Conservation (phyloP, 1,140 invertebrate genomes). For the Caerostris extrusa region DNA sequence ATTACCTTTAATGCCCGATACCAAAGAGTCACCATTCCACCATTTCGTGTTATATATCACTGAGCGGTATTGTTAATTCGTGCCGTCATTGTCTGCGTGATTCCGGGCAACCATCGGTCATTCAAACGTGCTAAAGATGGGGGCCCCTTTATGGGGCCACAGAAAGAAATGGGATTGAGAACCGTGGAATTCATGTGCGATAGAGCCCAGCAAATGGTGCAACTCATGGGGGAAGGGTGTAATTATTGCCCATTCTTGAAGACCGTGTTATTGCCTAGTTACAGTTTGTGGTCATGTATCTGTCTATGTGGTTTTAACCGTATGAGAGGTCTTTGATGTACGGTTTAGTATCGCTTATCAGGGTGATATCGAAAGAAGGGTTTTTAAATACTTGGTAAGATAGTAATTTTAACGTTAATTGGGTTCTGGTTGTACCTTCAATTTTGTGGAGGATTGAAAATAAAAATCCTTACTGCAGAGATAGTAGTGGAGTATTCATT, state of each 20-base stretch:
- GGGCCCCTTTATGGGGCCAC: not conserved
- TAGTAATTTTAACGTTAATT: constrained; percentile 6
- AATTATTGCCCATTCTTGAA: constrained; percentile 51
- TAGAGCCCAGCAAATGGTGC: not conserved
- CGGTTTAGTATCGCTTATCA: not conserved
- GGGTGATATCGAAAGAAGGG: not conserved
- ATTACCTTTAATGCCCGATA: constrained; percentile 23
- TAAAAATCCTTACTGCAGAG: too few species aligned
- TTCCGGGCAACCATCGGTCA: constrained; percentile 19
- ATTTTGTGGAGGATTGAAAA: too few species aligned
- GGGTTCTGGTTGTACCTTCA: not conserved
- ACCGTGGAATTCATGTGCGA: not conserved
- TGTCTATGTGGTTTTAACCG: not conserved
- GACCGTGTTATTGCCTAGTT: not conserved
- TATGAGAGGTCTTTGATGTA: not conserved
- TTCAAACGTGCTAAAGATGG: constrained; percentile 51
- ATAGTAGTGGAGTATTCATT: too few species aligned
- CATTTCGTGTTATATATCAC: constrained; percentile 63
- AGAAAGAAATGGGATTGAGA: not conserved
- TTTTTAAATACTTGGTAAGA: not conserved
- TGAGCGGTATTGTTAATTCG: constrained; percentile 52
- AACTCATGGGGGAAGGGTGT: not conserved
- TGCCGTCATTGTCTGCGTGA: constrained; percentile 16
- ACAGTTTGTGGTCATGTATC: not conserved
- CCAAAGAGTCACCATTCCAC: constrained; percentile 5